Evolutionary conservation across 2,888 invertebrate species (phyloP), one percentile per base, ranked within the genome.

Genomic region (Agrotis clavis): DNA sequence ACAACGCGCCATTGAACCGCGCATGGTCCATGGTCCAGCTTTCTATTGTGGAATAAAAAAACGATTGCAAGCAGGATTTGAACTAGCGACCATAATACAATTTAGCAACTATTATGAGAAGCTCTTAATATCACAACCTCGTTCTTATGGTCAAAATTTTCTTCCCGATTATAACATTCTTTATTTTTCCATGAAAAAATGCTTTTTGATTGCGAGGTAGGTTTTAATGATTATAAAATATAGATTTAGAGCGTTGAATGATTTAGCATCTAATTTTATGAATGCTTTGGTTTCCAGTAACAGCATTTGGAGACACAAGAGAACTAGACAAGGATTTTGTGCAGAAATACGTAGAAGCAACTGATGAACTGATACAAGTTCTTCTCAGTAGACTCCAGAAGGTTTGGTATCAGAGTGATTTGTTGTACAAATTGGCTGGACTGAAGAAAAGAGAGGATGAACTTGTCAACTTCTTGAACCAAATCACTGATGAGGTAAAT

Each of bases 371-470:
- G 6, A 7, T 68, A 11, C 69, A 70, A 1, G 4, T 68, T 6
- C 6, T 70, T 4, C 57, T 70, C 68, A 68, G 68, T 21, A 69
- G 69, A 13, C 41, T 71, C 1, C 69, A 69, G n/a, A 71, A 69
- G 45, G 51, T 71, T 21, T 71, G 71, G 71, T 71, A 71, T 35
- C 59, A 71, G 30, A 71, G 69, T 47, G 71, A 71, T 21, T 1
- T 71, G 4, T 7, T 71, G 0, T 71, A 71, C 14, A 69, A 51
- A 47, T n/a, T 71, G 7, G 45, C 57, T 47, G 71, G 71, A 47
- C 5, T 47, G 18, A 70, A 70, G 41, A 68, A 45, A 19, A 50
- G 4, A 21, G 70, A 70, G 47, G 50, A 56, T 45, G 25, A 68
- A 4, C 18, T 70, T 9, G 69, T 70, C 4, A 57, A 57, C 19